phyloP scores from a whole-genome alignment of 1,140 invertebrate species.

The Pogonognathellus flavescens region DNA sequence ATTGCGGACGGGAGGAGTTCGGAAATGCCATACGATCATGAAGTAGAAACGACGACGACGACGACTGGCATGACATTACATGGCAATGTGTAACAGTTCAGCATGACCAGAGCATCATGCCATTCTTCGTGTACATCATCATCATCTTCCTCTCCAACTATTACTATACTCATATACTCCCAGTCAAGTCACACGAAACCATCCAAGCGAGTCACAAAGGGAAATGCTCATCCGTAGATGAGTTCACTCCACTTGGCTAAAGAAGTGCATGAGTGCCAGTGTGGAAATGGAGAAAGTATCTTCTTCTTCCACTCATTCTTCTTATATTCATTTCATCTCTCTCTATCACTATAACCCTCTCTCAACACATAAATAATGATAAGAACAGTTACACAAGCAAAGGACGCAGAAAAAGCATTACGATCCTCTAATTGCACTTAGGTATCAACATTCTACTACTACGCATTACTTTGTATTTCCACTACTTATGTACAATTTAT shows the following conservation, averaged over 20 bases:
- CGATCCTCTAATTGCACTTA: too few species aligned
- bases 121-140: too few species aligned
- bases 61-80: not conserved
- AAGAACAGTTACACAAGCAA: too few species aligned
- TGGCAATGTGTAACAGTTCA: not conserved
- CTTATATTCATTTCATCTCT: not conserved
- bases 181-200: not conserved
- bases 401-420: too few species aligned
- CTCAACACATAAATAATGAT: too few species aligned
- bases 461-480: too few species aligned
- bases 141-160: too few species aligned
- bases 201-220: slow-evolving; percentile 24
- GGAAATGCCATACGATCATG: not conserved
- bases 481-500: too few species aligned
- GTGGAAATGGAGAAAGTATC: slow-evolving; percentile 3
- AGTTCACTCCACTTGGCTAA: not conserved
- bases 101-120: not conserved
- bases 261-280: not conserved
- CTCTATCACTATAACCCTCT: too few species aligned
- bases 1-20: slow-evolving; percentile 25
- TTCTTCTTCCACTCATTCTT: too few species aligned
- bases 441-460: too few species aligned
- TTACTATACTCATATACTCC: too few species aligned
- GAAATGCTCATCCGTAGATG: slow-evolving; percentile 7
- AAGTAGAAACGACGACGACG: not conserved